These are phyloP conservation scores for Pyrgus malvae DNA, from an alignment of 2,888 invertebrate species.

Conservation along the genomic window DNA sequence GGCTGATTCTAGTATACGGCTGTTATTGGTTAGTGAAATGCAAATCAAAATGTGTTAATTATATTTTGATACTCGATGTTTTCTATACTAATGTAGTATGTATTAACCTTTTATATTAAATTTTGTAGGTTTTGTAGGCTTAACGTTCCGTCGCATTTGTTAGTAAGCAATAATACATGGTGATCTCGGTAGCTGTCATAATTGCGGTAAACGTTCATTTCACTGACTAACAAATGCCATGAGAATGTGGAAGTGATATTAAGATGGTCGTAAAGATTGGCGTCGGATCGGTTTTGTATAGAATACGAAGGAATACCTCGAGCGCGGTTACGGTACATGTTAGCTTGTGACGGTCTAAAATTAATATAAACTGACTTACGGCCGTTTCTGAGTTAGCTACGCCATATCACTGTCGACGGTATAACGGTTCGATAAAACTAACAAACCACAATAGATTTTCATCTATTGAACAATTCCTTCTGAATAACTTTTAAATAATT, in stretches of 20 bases:
- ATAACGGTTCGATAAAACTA: no score
- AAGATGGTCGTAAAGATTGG: slow-evolving; percentile 26
- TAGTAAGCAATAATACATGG: slow-evolving; percentile 43
- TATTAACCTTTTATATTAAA: slow-evolving; percentile 67
- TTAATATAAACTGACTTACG: slow-evolving; percentile 13
- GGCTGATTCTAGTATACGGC: slow-evolving; percentile 81
- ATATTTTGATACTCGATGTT: slow-evolving; percentile 82
- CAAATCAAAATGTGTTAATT: slow-evolving; percentile 74
- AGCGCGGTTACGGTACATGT: slow-evolving; percentile 17
- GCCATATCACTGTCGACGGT: no score
- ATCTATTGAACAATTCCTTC: no score
- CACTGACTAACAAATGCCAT: slow-evolving; percentile 54
- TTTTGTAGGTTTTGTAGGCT: slow-evolving; percentile 63
- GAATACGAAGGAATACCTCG: slow-evolving; percentile 27
- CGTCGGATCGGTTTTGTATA: slow-evolving; percentile 9
- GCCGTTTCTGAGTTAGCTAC: no score
- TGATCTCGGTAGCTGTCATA: slow-evolving; percentile 37
- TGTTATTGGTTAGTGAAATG: slow-evolving; percentile 80
- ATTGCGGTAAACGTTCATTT: slow-evolving; percentile 17
- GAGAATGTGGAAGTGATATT: slow-evolving; percentile 53
- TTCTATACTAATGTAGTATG: slow-evolving; percentile 75
- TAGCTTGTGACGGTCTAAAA: slow-evolving; percentile 12
- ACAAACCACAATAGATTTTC: no score
- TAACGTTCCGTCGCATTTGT: slow-evolving; percentile 62
- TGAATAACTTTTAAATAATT: no score